Evolutionary conservation across 2,113 vertebrate species (phyloP).

Genomic region (Onychostruthus taczanowskii): DNA sequence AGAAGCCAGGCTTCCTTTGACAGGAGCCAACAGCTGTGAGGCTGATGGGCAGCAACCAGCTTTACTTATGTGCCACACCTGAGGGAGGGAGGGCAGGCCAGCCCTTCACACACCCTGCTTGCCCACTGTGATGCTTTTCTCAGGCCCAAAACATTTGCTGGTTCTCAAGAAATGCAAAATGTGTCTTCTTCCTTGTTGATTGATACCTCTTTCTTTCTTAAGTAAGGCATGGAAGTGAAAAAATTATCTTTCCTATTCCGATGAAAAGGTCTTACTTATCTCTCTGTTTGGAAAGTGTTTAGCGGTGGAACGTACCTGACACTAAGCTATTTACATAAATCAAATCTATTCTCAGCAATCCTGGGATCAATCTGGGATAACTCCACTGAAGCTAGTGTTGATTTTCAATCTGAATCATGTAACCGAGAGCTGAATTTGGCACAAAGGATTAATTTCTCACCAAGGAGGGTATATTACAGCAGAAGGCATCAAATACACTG

Average conservation of each 20-base stretch:
- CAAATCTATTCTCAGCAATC: slow-evolving; percentile 8
- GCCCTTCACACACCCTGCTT: neutral
- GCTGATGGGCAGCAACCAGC: neutral
- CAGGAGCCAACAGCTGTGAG: neutral
- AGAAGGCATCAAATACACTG: neutral
- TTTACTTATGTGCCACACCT: neutral
- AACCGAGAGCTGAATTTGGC: slow-evolving; percentile 28
- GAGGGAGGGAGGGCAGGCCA: neutral
- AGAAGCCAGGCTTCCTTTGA: neutral
- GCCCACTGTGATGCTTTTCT: neutral
- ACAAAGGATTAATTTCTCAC: slow-evolving; percentile 33
- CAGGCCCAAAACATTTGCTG: neutral
- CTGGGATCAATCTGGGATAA: neutral
- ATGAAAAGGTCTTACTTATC: neutral
- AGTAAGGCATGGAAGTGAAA: neutral
- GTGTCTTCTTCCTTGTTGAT: neutral
- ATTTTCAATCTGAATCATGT: neutral
- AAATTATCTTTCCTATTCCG: neutral
- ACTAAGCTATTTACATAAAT: neutral
- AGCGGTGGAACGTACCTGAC: neutral
- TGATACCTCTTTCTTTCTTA: neutral
- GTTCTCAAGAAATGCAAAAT: neutral
- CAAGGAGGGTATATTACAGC: neutral
- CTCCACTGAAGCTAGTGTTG: neutral
- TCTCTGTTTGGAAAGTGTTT: neutral